A percentile compares a stretch with the other conserved stretches of the same genome.
These are phyloP conservation scores for Nerophis ophidion DNA, from an alignment of 2,113 vertebrate species.

Conservation along the genomic window DNA sequence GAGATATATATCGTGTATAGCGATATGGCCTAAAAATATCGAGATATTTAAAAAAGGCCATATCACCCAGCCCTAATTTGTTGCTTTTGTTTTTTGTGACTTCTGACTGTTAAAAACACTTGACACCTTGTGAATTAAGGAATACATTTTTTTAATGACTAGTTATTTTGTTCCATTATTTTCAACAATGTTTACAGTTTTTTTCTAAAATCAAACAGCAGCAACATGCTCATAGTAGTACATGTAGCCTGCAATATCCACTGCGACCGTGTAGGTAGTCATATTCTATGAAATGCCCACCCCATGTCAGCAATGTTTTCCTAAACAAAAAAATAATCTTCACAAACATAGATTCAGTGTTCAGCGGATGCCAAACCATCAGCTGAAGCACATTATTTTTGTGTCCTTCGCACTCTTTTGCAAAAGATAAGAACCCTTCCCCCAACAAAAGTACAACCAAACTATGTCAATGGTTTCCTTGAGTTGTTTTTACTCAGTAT, in stretches of 20 bases:
- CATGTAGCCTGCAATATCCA: no score
- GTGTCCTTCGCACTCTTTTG: constrained; percentile 36
- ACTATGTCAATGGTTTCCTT: constrained; percentile 38
- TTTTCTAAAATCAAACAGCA: no score
- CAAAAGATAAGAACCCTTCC: constrained; percentile 39
- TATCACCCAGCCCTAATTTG: no score
- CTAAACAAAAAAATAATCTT: constrained; percentile 6
- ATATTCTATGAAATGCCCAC: background rate
- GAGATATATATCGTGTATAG: no score
- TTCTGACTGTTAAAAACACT: background rate
- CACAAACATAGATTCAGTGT: constrained; percentile 9
- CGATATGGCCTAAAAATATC: no score
- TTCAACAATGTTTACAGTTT: background rate
- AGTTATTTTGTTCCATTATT: background rate
- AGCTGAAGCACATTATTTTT: constrained; percentile 44
- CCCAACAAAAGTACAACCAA: constrained; percentile 34
- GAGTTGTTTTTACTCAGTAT: constrained; percentile 47
- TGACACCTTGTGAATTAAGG: background rate
- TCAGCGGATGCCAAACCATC: constrained; percentile 22
- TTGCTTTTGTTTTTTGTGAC: no score
- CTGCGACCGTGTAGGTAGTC: no score
- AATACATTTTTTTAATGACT: background rate
- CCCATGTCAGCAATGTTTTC: constrained; percentile 11
- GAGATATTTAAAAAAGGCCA: no score
- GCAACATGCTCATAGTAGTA: no score